Percentiles rank a stretch among this genome's conserved stretches.
Conservation (phyloP, 2,113 vertebrate genomes). For the Onychorhynchus coronatus region DNA sequence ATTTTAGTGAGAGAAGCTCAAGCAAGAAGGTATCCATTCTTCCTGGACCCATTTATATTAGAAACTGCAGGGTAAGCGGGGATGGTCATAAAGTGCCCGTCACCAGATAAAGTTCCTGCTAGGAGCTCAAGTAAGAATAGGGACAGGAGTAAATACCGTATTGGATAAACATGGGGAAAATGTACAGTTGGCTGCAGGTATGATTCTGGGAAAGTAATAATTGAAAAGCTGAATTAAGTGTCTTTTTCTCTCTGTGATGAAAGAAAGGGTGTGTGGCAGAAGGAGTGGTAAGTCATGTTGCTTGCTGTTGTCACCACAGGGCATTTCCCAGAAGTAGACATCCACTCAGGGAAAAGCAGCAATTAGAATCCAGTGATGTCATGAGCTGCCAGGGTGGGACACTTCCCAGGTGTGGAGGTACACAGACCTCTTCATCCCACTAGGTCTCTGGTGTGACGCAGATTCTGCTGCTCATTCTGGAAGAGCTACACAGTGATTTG, state of each 20-base stretch:
- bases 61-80: background rate
- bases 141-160: background rate
- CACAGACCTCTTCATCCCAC: no score
- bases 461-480: background rate
- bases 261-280: background rate
- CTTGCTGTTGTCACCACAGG: background rate
- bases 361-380: background rate
- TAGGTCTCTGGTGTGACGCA: background rate
- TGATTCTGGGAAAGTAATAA: background rate
- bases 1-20: background rate
- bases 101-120: accelerated
- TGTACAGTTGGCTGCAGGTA: background rate
- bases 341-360: background rate
- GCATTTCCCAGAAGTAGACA: background rate
- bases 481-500: accelerated
- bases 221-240: background rate
- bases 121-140: background rate
- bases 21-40: background rate
- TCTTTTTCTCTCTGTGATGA: background rate
- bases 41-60: background rate
- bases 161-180: background rate
- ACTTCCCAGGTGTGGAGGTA: background rate
- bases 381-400: background rate
- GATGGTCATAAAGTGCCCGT: background rate
- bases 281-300: background rate